Evolutionary conservation across 1,140 invertebrate species (phyloP), one percentile per base, ranked within the genome.

Genomic region (Heliconius hermathena): DNA sequence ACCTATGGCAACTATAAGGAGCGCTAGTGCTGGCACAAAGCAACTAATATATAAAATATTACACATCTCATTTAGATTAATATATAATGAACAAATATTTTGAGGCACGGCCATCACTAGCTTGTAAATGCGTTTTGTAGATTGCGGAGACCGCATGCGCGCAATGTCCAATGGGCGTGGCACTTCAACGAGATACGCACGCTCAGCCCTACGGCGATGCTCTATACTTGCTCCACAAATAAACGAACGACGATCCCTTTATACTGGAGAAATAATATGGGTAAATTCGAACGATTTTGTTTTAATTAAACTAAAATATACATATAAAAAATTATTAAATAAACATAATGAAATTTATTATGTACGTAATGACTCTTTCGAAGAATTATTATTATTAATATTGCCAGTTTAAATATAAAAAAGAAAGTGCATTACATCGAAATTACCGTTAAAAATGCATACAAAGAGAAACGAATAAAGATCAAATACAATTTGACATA

Each of bases 111-210:
- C n/a, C 76, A 54, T 72, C 18, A 71, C 76, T 77, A 77, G 76
- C 41, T 46, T 11, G 22, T 77, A 52, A 77, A 71, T 77, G 29
- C 70, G 76, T 77, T 77, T 77, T 16, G 76, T 77, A 71, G 76
- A 77, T 77, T 72, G 76, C 76, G 76, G 76, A 46, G 76, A 52
- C 33, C 76, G 76, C 76, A 77, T 77, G 76, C 76, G 74, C 74
- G 49, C 49, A 52, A 77, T 77, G 46, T 52, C 26, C 46, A 60
- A 54, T 77, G 76, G 76, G 76, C 76, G 76, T 77, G 76, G 76
- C 76, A 41, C 76, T 77, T 77, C 66, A 77, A 71, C 70, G 70
- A 71, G 70, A 18, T 46, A 66, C 70, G 76, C 76, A 77, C 76
- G 76, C 29, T 77, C 33, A 41, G 66, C 76, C 76, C 70, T 77